phyloP scores from a whole-genome alignment of 2,113 vertebrate genomes.

The Sinocyclocheilus grahami region DNA sequence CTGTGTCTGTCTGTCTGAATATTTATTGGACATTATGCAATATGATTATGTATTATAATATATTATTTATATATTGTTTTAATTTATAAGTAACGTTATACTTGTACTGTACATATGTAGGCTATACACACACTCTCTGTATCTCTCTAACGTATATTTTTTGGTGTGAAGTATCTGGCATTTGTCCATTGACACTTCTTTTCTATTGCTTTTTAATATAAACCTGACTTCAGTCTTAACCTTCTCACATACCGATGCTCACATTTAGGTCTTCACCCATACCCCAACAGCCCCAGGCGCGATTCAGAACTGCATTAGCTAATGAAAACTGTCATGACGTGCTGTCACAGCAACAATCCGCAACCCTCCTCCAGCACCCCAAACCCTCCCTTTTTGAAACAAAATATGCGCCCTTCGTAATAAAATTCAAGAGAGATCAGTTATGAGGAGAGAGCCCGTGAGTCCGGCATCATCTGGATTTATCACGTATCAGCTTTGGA shows the following conservation, averaged over 20 bases:
- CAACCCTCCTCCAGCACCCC: slow-evolving; percentile 27
- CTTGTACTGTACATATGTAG: too few species aligned
- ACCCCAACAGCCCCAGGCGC: neutral
- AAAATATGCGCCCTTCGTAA: slow-evolving; percentile 37
- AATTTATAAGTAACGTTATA: too few species aligned
- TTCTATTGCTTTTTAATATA: slow-evolving; percentile 7
- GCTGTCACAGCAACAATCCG: slow-evolving; percentile 7
- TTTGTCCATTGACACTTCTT: neutral
- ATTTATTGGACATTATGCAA: too few species aligned
- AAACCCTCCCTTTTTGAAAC: slow-evolving; percentile 47
- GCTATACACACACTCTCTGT: too few species aligned
- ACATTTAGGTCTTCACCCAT: neutral
- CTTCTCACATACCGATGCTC: slow-evolving; percentile 3
- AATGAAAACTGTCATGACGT: slow-evolving; percentile 26
- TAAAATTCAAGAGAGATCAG: slow-evolving; percentile 42
- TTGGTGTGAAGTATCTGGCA: neutral
- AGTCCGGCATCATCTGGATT: slow-evolving; percentile 17
- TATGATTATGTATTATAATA: too few species aligned
- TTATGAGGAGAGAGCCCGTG: slow-evolving; percentile 37
- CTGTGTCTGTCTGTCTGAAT: too few species aligned
- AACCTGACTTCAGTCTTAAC: neutral
- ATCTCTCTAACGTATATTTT: neutral
- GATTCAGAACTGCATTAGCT: slow-evolving; percentile 17
- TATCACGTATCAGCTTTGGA: slow-evolving; percentile 24
- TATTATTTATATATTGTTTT: too few species aligned